phyloP scores from a whole-genome alignment of 2,888 invertebrate genomes.

The Diloba caeruleocephala region DNA sequence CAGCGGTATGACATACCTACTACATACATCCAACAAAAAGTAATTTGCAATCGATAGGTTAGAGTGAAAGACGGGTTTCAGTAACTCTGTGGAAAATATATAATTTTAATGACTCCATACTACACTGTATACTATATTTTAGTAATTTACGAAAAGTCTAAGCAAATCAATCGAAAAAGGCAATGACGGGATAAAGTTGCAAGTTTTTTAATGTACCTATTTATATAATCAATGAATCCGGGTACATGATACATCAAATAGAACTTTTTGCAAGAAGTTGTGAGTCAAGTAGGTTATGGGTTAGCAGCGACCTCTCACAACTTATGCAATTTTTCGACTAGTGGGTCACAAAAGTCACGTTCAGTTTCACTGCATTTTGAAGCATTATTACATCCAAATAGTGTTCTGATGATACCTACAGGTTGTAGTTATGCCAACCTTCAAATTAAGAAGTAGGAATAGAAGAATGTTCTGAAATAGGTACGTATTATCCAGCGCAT shows the following conservation, averaged over 20 bases:
- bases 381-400: slow-evolving; percentile 39
- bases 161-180: no score
- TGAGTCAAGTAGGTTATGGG: slow-evolving; percentile 46
- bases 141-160: no score
- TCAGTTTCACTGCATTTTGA: slow-evolving; percentile 40
- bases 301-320: slow-evolving; percentile 42
- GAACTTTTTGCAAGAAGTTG: slow-evolving; percentile 29
- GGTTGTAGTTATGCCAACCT: slow-evolving; percentile 12
- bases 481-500: no score
- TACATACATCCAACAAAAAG: no score
- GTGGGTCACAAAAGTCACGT: slow-evolving; percentile 46
- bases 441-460: neutral
- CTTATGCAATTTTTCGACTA: slow-evolving; percentile 48
- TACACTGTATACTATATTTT: no score
- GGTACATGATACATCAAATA: slow-evolving; percentile 16
- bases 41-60: no score
- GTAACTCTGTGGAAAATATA: no score
- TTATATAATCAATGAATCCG: slow-evolving; percentile 27
- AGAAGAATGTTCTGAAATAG: neutral
- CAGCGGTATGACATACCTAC: no score
- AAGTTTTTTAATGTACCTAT: no score
- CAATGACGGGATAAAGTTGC: no score
- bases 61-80: no score
- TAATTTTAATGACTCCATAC: no score
- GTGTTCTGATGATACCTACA: slow-evolving; percentile 24